These are phyloP conservation scores for Cercocebus atys DNA, from an alignment of 2,113 vertebrate species.

Conservation along the genomic window DNA sequence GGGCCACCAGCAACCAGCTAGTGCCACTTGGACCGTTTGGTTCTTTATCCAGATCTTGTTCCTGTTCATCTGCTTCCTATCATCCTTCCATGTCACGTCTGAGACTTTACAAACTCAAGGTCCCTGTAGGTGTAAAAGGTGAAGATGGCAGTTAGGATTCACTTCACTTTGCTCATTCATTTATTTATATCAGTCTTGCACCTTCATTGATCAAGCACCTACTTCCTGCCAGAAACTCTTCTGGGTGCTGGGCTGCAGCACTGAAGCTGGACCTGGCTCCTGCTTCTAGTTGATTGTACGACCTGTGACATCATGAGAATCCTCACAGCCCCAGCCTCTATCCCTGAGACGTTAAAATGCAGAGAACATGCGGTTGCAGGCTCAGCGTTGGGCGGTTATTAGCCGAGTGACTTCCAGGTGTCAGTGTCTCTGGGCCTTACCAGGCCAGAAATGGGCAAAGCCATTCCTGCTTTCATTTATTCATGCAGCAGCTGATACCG, in stretches of 20 bases:
- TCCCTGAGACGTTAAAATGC: background rate
- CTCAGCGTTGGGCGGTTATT: background rate
- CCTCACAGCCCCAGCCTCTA: background rate
- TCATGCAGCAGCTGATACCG: background rate
- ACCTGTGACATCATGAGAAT: accelerated
- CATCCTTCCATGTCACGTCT: accelerated
- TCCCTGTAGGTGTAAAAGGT: accelerated
- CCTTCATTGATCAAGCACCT: too few species aligned
- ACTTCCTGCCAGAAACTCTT: background rate
- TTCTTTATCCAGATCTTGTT: background rate
- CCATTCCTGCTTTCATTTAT: background rate
- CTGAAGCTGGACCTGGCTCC: background rate
- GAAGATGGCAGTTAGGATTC: background rate
- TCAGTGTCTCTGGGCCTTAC: background rate
- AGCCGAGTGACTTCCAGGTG: background rate
- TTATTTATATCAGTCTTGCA: background rate
- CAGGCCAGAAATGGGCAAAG: background rate
- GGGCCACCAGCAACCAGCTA: background rate
- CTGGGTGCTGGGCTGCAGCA: background rate
- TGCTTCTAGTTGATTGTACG: accelerated
- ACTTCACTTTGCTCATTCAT: background rate
- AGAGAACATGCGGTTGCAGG: background rate
- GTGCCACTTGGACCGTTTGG: background rate
- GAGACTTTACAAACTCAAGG: too few species aligned
- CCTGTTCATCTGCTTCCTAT: accelerated